A percentile compares a stretch with the other conserved stretches of the same genome.
These are phyloP conservation scores for Metopia argyrocephala DNA, from an alignment of 2,888 invertebrate genomes.

Conservation along the genomic window DNA sequence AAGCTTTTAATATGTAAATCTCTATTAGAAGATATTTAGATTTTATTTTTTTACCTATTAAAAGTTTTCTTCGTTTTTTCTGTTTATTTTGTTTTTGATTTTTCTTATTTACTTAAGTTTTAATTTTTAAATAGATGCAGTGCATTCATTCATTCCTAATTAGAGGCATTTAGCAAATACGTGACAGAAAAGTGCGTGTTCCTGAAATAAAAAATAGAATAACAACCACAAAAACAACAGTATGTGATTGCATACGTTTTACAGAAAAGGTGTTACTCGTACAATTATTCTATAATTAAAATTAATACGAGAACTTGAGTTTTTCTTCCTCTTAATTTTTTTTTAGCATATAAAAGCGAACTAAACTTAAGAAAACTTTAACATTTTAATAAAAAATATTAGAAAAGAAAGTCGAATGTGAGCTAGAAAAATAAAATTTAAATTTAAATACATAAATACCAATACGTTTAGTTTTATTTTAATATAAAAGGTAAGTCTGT, in stretches of 20 bases:
- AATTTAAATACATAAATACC: neutral
- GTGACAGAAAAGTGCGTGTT: conserved; percentile 56
- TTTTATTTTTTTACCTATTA: too few relatives aligned
- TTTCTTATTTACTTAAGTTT: neutral
- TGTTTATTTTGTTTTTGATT: neutral
- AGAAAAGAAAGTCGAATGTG: conserved; percentile 23
- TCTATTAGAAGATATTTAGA: too few relatives aligned
- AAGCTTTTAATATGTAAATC: too few relatives aligned
- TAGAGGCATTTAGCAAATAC: conserved; percentile 24
- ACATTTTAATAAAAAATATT: conserved; percentile 37
- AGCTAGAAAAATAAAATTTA: neutral
- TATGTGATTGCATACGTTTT: neutral
- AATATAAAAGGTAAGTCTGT: neutral
- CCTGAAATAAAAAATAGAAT: neutral
- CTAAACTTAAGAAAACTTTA: conserved; percentile 8
- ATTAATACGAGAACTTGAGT: neutral
- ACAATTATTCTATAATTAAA: conserved; percentile 7
- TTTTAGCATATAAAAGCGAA: conserved; percentile 58
- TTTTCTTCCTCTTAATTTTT: conserved; percentile 10
- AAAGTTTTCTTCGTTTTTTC: neutral
- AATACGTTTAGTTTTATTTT: conserved; percentile 20
- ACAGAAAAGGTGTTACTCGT: conserved; percentile 60
- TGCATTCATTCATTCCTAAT: conserved; percentile 35
- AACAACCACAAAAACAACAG: neutral
- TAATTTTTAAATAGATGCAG: neutral